These are phyloP conservation scores for Plodia interpunctella DNA, from an alignment of 1,140 invertebrate genomes.

Conservation along the genomic window DNA sequence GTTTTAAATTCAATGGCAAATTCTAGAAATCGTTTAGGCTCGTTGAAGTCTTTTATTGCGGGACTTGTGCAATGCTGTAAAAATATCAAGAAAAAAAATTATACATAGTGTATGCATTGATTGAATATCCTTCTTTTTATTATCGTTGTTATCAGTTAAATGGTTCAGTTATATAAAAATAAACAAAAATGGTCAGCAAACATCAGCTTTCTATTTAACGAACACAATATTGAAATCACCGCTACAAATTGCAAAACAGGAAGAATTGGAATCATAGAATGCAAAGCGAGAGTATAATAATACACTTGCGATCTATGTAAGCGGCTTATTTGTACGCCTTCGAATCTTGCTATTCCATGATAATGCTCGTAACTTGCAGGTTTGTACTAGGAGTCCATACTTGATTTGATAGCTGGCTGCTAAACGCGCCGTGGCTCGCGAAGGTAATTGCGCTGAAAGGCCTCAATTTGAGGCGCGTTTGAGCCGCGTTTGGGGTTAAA, in stretches of 20 bases:
- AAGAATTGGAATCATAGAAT: constrained; percentile 4
- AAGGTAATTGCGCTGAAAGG: constrained; percentile 62
- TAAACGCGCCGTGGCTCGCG: constrained; percentile 40
- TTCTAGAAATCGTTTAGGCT: constrained; percentile 14
- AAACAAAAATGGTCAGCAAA: too few species aligned
- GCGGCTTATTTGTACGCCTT: constrained; percentile 23
- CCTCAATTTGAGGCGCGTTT: constrained; percentile 63
- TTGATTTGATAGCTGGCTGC: constrained; percentile 46
- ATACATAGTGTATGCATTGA: too few species aligned
- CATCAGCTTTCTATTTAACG: too few species aligned
- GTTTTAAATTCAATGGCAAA: constrained; percentile 7
- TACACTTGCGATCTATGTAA: constrained; percentile 14
- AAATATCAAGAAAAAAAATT: too few species aligned
- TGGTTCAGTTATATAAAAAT: too few species aligned
- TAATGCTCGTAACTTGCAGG: constrained; percentile 36
- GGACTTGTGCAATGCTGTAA: not conserved
- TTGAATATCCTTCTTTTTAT: too few species aligned
- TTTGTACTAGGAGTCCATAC: constrained; percentile 34
- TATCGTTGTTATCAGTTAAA: too few species aligned
- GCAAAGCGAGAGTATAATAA: constrained; percentile 18
- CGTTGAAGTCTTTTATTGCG: not conserved
- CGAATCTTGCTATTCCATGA: constrained; percentile 21
- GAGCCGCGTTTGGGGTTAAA: constrained; percentile 57
- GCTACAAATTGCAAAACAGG: not conserved
- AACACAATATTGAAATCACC: too few species aligned